Percentiles rank a stretch among this genome's conserved stretches.
Conservation (phyloP, 2,797 vertebrate species). For the Parauchenoglanis punctatus region DNA sequence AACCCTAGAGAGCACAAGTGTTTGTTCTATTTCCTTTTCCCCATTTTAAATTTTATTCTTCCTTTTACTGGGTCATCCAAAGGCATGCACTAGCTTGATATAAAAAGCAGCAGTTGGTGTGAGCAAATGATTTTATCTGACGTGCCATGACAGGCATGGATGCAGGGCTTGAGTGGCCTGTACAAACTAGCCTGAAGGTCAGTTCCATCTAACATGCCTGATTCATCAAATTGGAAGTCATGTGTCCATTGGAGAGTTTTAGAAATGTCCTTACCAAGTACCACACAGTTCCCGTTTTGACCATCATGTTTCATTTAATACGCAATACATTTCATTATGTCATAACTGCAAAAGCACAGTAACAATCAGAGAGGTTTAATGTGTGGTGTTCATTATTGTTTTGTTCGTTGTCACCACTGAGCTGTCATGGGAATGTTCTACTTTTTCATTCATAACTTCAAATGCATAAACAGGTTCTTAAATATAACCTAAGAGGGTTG, state of each 20-base stretch:
- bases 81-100: not conserved
- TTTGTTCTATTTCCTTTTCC: not conserved
- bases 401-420: not conserved
- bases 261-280: not conserved
- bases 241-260: not conserved
- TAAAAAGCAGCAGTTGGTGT: constrained; percentile 18
- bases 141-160: not conserved
- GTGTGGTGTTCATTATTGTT: not conserved
- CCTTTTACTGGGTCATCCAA: not conserved
- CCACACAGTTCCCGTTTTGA: not conserved
- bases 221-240: not conserved
- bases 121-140: not conserved
- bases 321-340: not conserved
- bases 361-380: not conserved
- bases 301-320: not conserved
- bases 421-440: not conserved
- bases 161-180: not conserved
- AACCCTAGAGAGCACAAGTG: not conserved
- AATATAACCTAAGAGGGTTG: not conserved
- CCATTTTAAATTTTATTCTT: not conserved
- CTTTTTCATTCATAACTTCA: not conserved
- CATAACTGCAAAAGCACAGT: not conserved
- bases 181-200: not conserved
- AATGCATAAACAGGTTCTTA: not conserved
- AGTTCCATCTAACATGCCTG: not conserved